These are phyloP conservation scores for Chaetops frenatus DNA, from an alignment of 2,113 vertebrate genomes.

Conservation along the genomic window DNA sequence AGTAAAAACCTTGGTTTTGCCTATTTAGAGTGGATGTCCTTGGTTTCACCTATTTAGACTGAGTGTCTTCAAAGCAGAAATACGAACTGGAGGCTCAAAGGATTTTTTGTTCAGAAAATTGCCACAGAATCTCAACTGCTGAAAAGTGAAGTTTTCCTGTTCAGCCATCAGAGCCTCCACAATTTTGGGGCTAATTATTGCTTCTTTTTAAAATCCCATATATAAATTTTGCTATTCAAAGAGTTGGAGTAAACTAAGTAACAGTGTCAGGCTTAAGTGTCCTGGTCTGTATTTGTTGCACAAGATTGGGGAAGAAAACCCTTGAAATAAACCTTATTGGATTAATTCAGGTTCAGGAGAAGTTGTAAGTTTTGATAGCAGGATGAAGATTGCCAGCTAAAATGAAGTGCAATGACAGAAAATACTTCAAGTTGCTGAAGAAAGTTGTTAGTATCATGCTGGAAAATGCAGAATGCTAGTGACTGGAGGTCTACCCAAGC, in stretches of 20 bases:
- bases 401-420: background rate
- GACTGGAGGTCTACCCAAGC: background rate
- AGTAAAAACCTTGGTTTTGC: background rate
- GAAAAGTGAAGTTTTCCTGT: background rate
- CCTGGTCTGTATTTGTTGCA: background rate
- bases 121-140: background rate
- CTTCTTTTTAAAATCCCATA: background rate
- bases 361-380: background rate
- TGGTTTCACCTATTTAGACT: background rate
- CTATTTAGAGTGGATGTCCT: background rate
- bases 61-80: background rate
- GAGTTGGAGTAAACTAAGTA: background rate
- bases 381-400: background rate
- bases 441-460: background rate
- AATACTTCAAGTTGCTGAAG: background rate
- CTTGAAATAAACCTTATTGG: background rate
- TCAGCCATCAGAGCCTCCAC: background rate
- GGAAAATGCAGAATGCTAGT: background rate
- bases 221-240: background rate
- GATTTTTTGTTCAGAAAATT: background rate
- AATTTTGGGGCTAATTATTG: background rate
- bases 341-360: background rate
- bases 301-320: background rate
- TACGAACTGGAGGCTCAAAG: background rate
- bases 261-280: background rate